Evolutionary conservation across 2,888 invertebrate species (phyloP).

Genomic region (Chalcis sispes): DNA sequence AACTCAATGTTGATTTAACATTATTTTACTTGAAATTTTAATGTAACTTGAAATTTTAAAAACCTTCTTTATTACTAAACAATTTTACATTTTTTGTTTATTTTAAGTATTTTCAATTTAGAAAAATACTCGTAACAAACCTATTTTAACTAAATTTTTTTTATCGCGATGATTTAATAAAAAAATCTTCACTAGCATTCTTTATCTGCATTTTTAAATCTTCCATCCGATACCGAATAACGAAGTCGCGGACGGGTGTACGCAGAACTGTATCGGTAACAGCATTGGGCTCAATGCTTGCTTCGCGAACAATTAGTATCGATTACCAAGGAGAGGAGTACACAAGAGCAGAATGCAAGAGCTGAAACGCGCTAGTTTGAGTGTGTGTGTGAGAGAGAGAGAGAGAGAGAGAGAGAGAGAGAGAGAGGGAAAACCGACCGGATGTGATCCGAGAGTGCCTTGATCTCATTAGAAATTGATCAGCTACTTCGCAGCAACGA

Average conservation of each 20-base stretch:
- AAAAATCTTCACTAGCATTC: no score
- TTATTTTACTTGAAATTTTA: no score
- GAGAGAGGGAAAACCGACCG: constrained; percentile 38
- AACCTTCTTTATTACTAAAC: no score
- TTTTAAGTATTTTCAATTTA: no score
- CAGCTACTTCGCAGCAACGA: constrained; percentile 49
- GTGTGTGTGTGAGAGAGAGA: constrained; percentile 21
- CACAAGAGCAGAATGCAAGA: neutral
- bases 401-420: constrained; percentile 26
- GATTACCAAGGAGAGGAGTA: constrained; percentile 32
- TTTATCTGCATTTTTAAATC: no score
- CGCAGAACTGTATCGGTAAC: neutral
- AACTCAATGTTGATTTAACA: no score
- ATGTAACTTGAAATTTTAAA: no score
- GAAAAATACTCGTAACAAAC: no score
- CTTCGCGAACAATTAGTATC: constrained; percentile 55
- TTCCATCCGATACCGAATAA: neutral
- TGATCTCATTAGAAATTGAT: constrained; percentile 57
- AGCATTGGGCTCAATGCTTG: neutral
- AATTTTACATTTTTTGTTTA: no score
- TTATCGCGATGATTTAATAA: no score
- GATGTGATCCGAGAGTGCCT: constrained; percentile 46
- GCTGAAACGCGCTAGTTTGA: no score
- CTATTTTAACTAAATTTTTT: no score
- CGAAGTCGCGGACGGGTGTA: neutral